Evolutionary conservation across 2,888 invertebrate species (phyloP), one percentile per base, ranked within the genome.

Genomic region (Agrotis segetum): DNA sequence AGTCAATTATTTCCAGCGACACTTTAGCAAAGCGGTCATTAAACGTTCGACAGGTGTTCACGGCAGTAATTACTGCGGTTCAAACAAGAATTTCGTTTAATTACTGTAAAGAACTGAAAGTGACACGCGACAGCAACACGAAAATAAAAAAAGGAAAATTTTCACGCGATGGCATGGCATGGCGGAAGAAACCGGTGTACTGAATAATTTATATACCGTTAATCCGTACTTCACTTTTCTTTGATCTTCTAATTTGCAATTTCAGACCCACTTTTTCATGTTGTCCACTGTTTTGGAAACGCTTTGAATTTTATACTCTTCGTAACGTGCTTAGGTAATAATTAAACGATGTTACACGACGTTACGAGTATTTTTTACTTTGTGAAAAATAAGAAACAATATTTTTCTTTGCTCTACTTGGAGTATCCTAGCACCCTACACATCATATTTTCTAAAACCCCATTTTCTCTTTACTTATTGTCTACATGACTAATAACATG

Each of bases 201-300:
- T 13, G 67, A 82, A 82, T 78, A 78, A 82, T 72, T 71, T 67
- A 78, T 67, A 78, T 65, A 72, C 40, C 13, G 53, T 61, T 72
- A 67, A 72, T 81, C 56, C 2, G 29, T 65, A 67, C 52, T 65
- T 61, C n/a, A n/a, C 4, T 64, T 66, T 44, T 19, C 82, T 78
- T 78, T 78, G 78, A 81, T 77, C 61, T 49, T 71, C 58, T 52
- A 19, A 66, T 67, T 64, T 66, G 62, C 49, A 71, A 66, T 69
- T 62, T 61, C 6, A 44, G 56, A 40, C 52, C 55, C 16, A 55
- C n/a, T 46, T 64, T 67, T 62, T 53, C 11, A 50, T 62, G 46
- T 40, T 17, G 52, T 47, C 16, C 11, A 17, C n/a, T 50, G 24
- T 61, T 72, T 78, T 40, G 17, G 21, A 49, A 78, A 52, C 21